Conservation (phyloP, 2,888 invertebrate species). For the Anoplius nigerrimus region DNA sequence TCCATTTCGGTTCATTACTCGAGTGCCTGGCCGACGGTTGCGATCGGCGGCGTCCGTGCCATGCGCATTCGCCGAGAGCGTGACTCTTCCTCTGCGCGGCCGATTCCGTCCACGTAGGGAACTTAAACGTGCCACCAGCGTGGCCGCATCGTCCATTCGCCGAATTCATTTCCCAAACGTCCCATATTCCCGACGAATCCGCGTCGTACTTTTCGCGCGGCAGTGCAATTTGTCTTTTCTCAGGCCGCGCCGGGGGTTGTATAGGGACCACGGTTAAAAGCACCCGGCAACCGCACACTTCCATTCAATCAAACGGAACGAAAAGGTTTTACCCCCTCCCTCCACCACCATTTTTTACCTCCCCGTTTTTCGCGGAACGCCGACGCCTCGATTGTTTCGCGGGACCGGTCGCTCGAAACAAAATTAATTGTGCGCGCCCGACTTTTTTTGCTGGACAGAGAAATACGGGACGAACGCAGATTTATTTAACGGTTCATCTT, state of each 20-base stretch:
- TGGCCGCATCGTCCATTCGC: constrained; percentile 5
- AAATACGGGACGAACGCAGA: too few relatives aligned
- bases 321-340: too few relatives aligned
- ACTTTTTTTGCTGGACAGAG: too few relatives aligned
- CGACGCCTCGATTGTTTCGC: too few relatives aligned
- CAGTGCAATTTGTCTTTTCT: neutral
- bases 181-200: constrained; percentile 11
- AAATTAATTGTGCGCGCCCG: neutral
- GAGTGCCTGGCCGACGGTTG: constrained; percentile 23
- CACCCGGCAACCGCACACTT: too few relatives aligned
- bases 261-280: constrained; percentile 21
- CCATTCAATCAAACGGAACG: too few relatives aligned
- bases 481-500: too few relatives aligned
- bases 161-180: constrained; percentile 46
- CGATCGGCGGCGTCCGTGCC: neutral
- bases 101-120: constrained; percentile 42
- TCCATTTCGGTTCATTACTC: constrained; percentile 29
- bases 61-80: constrained; percentile 24
- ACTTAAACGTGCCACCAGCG: constrained; percentile 32
- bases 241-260: too few relatives aligned
- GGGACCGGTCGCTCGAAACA: neutral
- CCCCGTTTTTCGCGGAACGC: too few relatives aligned
- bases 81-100: constrained; percentile 16
- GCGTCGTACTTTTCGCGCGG: constrained; percentile 18
- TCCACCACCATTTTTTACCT: too few relatives aligned